phyloP scores from a whole-genome alignment of 2,797 vertebrate genomes.

The Rousettus madagascariensis region DNA sequence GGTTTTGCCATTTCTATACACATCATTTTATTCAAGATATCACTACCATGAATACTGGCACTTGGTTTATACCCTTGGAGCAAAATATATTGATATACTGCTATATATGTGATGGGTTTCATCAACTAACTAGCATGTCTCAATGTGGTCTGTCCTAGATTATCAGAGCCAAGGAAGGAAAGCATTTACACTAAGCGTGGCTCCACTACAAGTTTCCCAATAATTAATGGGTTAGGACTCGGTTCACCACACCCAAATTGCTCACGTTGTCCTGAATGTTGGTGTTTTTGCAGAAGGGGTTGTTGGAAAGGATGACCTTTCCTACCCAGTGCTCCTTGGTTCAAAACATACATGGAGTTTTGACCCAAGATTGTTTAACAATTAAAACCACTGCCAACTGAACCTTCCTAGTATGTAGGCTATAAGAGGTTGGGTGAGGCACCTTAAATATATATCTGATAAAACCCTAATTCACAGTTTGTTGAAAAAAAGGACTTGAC shows the following conservation, averaged over 20 bases:
- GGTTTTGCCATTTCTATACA: background rate
- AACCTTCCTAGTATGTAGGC: background rate
- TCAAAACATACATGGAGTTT: background rate
- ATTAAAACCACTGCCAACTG: slow-evolving; percentile 6
- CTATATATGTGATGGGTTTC: background rate
- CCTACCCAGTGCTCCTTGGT: background rate
- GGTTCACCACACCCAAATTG: background rate
- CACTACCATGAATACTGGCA: background rate
- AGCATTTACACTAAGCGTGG: background rate
- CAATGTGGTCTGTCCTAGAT: background rate
- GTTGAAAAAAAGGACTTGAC: background rate
- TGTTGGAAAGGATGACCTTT: background rate
- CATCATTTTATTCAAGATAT: background rate
- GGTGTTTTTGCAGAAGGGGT: background rate
- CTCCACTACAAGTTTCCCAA: background rate
- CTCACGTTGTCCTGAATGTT: background rate
- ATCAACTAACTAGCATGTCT: background rate
- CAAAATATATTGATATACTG: slow-evolving; percentile 11
- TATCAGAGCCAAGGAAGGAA: background rate
- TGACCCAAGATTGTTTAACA: background rate
- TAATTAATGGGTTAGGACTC: background rate
- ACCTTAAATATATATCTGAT: background rate
- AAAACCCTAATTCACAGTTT: background rate
- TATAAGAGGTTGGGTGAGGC: background rate
- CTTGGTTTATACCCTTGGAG: background rate